Evolutionary conservation across 2,113 vertebrate genomes (phyloP).

Genomic region (Campylomormyrus numenius): DNA sequence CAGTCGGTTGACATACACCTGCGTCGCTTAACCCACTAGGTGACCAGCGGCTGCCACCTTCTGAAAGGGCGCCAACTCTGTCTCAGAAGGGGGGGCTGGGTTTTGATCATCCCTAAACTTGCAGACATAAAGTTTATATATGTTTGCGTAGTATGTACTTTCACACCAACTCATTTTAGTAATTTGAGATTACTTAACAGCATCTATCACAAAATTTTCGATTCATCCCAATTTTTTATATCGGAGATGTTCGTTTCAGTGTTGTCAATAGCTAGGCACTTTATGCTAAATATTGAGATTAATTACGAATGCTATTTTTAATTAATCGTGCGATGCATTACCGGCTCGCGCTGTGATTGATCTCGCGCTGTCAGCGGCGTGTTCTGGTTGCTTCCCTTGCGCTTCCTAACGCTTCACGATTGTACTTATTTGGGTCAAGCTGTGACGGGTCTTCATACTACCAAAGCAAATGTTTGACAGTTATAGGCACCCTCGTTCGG

Average conservation of each 20-base stretch:
- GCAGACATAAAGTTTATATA: neutral
- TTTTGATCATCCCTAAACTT: neutral
- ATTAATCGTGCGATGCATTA: neutral
- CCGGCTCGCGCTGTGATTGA: neutral
- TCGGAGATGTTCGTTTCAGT: neutral
- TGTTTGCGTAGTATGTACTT: neutral
- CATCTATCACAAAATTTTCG: neutral
- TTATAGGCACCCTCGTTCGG: neutral
- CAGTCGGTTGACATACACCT: too few relatives aligned
- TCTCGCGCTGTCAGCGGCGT: neutral
- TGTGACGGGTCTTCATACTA: neutral
- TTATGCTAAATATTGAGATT: neutral
- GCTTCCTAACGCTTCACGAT: neutral
- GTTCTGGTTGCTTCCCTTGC: neutral
- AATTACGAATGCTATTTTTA: neutral
- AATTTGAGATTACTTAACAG: neutral
- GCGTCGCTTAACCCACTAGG: too few relatives aligned
- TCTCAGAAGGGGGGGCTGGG: neutral
- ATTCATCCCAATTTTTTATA: neutral
- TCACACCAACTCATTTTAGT: neutral
- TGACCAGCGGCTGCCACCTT: too few relatives aligned
- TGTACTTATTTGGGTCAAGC: neutral
- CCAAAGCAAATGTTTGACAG: neutral
- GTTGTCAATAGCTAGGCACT: neutral
- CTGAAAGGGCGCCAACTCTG: neutral